Evolutionary conservation across 2,797 vertebrate genomes (phyloP).

Genomic region (Coccyzus lansbergi): DNA sequence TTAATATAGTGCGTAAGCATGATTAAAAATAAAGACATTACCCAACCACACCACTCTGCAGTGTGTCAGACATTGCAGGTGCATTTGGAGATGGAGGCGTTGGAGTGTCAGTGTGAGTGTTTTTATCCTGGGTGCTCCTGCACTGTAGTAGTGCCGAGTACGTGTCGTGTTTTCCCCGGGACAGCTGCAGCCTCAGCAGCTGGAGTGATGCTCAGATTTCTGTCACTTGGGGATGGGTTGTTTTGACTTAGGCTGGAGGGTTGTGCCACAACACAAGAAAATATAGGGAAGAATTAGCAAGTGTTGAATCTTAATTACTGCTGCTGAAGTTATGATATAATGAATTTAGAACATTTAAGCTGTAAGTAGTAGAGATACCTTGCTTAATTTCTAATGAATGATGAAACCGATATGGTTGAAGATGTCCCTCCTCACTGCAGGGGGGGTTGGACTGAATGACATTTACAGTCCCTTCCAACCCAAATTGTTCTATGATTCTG

Average conservation of each 20-base stretch:
- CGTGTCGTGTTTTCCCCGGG: neutral
- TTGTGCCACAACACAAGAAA: neutral
- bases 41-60: neutral
- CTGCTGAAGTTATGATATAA: neutral
- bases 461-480: too few species aligned
- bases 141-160: constrained; percentile 9
- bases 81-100: neutral
- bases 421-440: too few species aligned
- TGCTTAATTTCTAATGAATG: neutral
- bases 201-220: neutral
- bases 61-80: neutral
- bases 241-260: neutral
- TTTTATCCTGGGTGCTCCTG: neutral
- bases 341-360: neutral
- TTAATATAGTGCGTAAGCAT: neutral
- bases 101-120: neutral
- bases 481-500: neutral
- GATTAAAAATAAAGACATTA: neutral
- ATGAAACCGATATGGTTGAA: neutral
- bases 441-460: too few species aligned
- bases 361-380: neutral
- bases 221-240: neutral
- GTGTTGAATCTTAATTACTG: neutral
- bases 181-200: constrained; percentile 47
- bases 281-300: neutral